A percentile compares a stretch with the other conserved stretches of the same genome.
Conservation (phyloP, 2,888 invertebrate genomes). For the Pseudococcus jackbeardsleyi region DNA sequence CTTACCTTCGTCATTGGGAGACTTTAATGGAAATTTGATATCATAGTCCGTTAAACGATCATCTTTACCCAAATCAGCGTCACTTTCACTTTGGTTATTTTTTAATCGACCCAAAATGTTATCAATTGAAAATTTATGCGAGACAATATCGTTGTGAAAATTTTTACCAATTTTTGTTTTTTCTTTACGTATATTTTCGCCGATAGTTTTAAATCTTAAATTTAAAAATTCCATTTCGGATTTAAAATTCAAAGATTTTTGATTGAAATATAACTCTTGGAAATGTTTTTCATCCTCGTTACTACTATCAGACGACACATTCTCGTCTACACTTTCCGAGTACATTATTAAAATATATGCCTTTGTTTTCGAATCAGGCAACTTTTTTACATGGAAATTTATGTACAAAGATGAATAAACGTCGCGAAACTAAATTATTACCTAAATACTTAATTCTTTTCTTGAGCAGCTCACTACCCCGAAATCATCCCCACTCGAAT, state of each 20-base stretch:
- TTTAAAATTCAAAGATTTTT: conserved; percentile 56
- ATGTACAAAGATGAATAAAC: background rate
- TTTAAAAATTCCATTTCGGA: conserved; percentile 56
- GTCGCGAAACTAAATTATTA: background rate
- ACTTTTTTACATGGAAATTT: conserved; percentile 6
- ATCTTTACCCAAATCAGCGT: background rate
- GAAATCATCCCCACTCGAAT: conserved; percentile 53
- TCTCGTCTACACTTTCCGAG: conserved; percentile 54
- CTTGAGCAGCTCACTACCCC: background rate
- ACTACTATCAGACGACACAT: conserved; percentile 43
- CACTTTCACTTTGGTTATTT: conserved; percentile 69
- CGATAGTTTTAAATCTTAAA: conserved; percentile 56
- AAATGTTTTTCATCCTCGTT: conserved; percentile 53
- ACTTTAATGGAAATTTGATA: background rate
- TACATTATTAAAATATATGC: conserved; percentile 48
- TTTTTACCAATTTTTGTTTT: conserved; percentile 42
- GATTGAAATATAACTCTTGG: conserved; percentile 49
- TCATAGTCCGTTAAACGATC: background rate
- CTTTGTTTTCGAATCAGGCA: background rate
- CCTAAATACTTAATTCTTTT: conserved; percentile 1
- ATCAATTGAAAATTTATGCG: conserved; percentile 75
- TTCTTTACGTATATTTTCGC: conserved; percentile 50
- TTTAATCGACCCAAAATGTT: conserved; percentile 71
- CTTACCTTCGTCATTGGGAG: conserved; percentile 42
- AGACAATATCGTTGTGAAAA: conserved; percentile 37